Base-by-base conservation (phyloP, 2,888 invertebrate species). In the Drosophila ochracea region DNA sequence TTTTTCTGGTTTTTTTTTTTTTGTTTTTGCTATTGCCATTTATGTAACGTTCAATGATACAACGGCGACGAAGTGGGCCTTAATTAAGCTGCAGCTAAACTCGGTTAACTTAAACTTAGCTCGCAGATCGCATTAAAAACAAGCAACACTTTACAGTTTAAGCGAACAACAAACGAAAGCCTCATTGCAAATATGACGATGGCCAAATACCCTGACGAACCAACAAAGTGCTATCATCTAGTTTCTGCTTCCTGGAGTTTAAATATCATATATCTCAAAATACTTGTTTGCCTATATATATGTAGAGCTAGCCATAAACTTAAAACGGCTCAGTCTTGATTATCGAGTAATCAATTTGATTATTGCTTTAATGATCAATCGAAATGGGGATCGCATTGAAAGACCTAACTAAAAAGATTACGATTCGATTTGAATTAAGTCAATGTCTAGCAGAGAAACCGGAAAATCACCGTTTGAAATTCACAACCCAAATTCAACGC, bases 61-160 rank as follows among this genome's bases (percentile, higher is more conserved):
- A 47, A 47, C 47, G 54, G 47, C 62, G 53, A 47, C 79, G 50
- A 79, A 55, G 75, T 71, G 78, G 83, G 83, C 80, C 78, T 84
- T 84, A 84, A 89, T 84, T 89, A 84, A 85, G 83, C 89, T 62
- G 39, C 80, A 83, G 60, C 80, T 77, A 70, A 64, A 65, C 50
- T 54, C 73, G 66, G 69, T 73, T 80, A 77, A 74, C 55, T 73
- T 70, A 73, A 57, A 47, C 47, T 9, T 47, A 16, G 21, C 69
- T 74, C 50, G 33, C 80, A 68, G 65, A 33, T 68, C 53, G 76
- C 49, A 64, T 65, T 65, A 16, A 61, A 57, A 61, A 41, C 52
- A 54, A 73, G 61, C 63, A 63, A 74, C 59, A 60, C 53, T 54
- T 50, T 59, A 68, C 60, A 60, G n/a, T 35, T 21, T 50, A 50